A percentile compares a stretch with the other conserved stretches of the same genome.
phyloP scores from a whole-genome alignment of 1,140 invertebrate genomes.

The Gyrodactylus salaris region DNA sequence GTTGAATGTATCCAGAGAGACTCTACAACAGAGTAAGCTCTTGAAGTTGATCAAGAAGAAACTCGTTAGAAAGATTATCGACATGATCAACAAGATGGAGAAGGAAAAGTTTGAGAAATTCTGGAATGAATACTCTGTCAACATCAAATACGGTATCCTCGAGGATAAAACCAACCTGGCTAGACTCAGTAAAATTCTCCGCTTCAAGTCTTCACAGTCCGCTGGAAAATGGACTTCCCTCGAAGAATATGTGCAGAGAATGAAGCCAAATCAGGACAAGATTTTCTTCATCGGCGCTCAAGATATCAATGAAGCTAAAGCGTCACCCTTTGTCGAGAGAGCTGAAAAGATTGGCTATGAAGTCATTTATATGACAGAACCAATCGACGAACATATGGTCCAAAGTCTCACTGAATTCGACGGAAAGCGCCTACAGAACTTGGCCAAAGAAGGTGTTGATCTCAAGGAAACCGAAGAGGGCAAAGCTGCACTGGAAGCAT shows the following conservation, averaged over 20 bases:
- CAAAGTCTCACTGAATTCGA: conserved; percentile 90
- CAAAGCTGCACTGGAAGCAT: neutral
- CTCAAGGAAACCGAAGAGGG: conserved; percentile 33
- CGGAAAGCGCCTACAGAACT: conserved; percentile 95
- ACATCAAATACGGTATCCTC: conserved; percentile 74
- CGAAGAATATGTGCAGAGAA: conserved; percentile 56
- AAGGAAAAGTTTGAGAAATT: conserved; percentile 63
- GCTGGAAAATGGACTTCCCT: conserved; percentile 35
- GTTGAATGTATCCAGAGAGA: conserved; percentile 84
- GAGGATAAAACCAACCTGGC: conserved; percentile 83
- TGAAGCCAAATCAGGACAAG: conserved; percentile 78
- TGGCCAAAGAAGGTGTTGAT: conserved; percentile 81
- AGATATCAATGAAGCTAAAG: conserved; percentile 38
- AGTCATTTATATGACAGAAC: conserved; percentile 58
- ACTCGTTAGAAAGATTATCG: conserved; percentile 66
- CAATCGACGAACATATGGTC: conserved; percentile 88
- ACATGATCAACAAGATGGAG: conserved; percentile 86
- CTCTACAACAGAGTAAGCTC: conserved; percentile 72
- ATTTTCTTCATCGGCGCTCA: conserved; percentile 87
- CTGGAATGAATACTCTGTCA: conserved; percentile 65
- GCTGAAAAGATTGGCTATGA: conserved; percentile 71
- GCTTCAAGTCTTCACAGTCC: conserved; percentile 50
- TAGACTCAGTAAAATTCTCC: conserved; percentile 59
- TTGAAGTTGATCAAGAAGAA: conserved; percentile 98
- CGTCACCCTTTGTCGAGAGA: conserved; percentile 73